Evolutionary conservation across 1,140 invertebrate genomes (phyloP), one percentile per base, ranked within the genome.

Genomic region (Drosophila bifasciata): DNA sequence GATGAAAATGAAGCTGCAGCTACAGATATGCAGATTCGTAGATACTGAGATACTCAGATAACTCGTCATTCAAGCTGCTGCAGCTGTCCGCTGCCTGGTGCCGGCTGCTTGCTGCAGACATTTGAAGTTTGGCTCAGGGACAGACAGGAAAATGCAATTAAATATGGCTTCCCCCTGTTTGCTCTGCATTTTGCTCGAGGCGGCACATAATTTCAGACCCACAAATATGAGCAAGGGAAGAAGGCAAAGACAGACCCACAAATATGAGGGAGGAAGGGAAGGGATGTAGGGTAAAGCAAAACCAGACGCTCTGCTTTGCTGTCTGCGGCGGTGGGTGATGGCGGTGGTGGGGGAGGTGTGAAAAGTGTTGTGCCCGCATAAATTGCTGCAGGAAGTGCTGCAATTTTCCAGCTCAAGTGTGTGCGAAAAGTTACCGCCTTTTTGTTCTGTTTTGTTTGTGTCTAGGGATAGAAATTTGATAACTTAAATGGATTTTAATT

Each of bases 131-230:
- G n/a, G 16, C 44, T 19, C 32, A 39, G 41, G 40, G 48, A 44
- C 51, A 23, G 53, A 76, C 70, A 84, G 64, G 64, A 57, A 84
- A 83, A 79, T 76, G 75, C 64, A 83, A 84, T 83, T 84, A 84
- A 67, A 60, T 62, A 59, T 48, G 60, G 43, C 36, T 23, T 36
- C 44, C 15, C 36, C 13, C 23, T 15, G 9, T 16, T 13, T 1
- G 9, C 1, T 17, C 7, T 46, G n/a, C 41, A n/a, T n/a, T 45
- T 13, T 46, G 43, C 16, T 46, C 41, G 52, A 11, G 7, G 5
- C 28, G 50, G 52, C 23, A 25, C 74, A 74, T 81, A 83, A 84
- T 78, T 83, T 23, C 36, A 78, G 59, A 69, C 51, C 49, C 56
- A 55, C 53, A 78, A 78, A 61, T 83, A 83, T 77, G 55, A 43